These are phyloP conservation scores for Pelecanoides urinatrix DNA, from an alignment of 2,113 vertebrate species.

Conservation along the genomic window DNA sequence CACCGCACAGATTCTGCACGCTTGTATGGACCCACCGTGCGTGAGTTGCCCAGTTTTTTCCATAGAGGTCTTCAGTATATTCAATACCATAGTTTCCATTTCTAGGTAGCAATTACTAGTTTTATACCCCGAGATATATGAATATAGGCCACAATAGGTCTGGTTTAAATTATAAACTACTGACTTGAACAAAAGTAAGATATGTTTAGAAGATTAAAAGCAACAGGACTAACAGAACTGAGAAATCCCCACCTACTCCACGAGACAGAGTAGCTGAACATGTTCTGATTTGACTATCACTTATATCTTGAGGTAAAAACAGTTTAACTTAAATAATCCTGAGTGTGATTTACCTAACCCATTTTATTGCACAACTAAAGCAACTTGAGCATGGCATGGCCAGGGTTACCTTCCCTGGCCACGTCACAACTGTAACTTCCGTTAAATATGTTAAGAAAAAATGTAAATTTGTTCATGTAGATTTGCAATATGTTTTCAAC, in stretches of 20 bases:
- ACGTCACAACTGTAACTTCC: background rate
- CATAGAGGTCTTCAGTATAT: background rate
- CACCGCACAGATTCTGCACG: fast-evolving
- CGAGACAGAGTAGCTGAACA: background rate
- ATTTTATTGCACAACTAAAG: background rate
- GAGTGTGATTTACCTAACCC: background rate
- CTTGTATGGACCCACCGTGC: background rate
- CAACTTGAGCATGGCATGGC: fast-evolving
- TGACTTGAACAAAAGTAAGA: background rate
- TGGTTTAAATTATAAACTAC: background rate
- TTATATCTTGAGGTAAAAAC: background rate
- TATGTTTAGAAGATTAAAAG: background rate
- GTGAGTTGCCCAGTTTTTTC: background rate
- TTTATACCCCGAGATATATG: background rate
- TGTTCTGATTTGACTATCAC: background rate
- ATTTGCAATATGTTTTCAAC: background rate
- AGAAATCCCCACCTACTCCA: background rate
- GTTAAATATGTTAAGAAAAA: background rate
- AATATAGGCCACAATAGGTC: background rate
- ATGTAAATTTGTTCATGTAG: background rate
- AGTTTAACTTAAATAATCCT: background rate
- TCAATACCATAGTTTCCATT: background rate
- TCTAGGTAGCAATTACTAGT: background rate
- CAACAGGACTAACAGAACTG: background rate
- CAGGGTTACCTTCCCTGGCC: background rate